These are phyloP conservation scores for Geodia barretti DNA, from an alignment of 37 sponge, comb jelly and placozoan genomes.

Conservation along the genomic window DNA sequence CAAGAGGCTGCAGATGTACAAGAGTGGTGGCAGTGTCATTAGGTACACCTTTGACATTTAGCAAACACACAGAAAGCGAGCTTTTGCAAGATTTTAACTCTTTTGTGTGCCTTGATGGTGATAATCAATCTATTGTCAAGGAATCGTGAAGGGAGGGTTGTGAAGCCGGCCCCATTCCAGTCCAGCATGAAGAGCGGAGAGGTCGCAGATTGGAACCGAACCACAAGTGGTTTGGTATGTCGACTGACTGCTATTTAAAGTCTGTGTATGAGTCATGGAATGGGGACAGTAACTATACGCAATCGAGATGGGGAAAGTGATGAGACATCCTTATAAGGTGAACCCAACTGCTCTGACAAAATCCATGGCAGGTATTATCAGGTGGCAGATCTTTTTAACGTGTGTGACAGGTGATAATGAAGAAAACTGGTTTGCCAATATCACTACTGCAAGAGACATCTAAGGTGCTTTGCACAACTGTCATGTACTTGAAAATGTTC, in stretches of 20 bases:
- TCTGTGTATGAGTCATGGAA: too few relatives aligned
- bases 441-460: slow-evolving; percentile 87
- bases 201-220: slow-evolving; percentile 96
- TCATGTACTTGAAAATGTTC: too few relatives aligned
- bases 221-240: slow-evolving; percentile 97
- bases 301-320: slow-evolving; percentile 90
- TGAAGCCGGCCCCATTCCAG: slow-evolving; percentile 93
- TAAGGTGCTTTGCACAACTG: slow-evolving; percentile 76
- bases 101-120: too few relatives aligned
- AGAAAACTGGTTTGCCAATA: slow-evolving; percentile 86
- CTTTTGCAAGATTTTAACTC: too few relatives aligned
- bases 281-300: too few relatives aligned
- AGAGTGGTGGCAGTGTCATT: slow-evolving; percentile 76
- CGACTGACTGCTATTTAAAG: too few relatives aligned
- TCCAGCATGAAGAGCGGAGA: slow-evolving; percentile 74
- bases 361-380: too few relatives aligned
- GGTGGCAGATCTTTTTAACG: too few relatives aligned
- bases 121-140: too few relatives aligned
- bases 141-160: slow-evolving; percentile 77
- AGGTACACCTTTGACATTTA: too few relatives aligned
- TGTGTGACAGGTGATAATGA: slow-evolving; percentile 89
- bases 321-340: slow-evolving; percentile 92
- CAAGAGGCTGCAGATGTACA: slow-evolving; percentile 96
- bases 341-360: too few relatives aligned
- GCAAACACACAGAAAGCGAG: too few relatives aligned